A percentile compares a stretch with the other conserved stretches of the same genome.
Evolutionary conservation across 2,888 invertebrate genomes (phyloP).

Genomic region (Notocelia uddmanniana): DNA sequence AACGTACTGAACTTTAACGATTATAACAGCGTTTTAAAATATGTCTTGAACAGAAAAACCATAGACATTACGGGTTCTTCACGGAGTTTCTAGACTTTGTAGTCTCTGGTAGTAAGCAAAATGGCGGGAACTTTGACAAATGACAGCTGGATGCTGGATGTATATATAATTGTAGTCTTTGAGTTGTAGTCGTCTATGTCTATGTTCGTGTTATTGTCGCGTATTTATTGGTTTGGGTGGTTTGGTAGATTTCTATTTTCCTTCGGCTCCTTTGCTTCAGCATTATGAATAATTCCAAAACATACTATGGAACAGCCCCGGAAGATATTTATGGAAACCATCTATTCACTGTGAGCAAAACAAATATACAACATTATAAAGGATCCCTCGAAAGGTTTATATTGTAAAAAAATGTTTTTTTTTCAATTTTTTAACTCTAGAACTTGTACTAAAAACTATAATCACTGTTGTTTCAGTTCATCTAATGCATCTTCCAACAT

Average conservation of each 20-base stretch:
- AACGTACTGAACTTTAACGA: too few relatives aligned
- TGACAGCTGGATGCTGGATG: neutral
- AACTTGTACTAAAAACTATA: neutral
- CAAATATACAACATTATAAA: constrained; percentile 59
- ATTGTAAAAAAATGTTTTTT: constrained; percentile 1
- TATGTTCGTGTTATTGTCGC: neutral
- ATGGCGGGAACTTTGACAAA: constrained; percentile 22
- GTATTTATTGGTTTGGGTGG: too few relatives aligned
- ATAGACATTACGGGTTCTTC: neutral
- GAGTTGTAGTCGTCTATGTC: neutral
- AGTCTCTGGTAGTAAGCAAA: neutral
- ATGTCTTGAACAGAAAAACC: constrained; percentile 4
- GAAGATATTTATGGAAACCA: constrained; percentile 55
- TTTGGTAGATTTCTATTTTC: neutral
- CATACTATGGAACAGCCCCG: constrained; percentile 49
- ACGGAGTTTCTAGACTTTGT: neutral
- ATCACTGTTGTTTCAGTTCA: constrained; percentile 57
- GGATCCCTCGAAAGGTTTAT: constrained; percentile 59
- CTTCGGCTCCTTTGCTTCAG: neutral
- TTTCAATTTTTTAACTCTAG: neutral
- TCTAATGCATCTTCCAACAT: constrained; percentile 65
- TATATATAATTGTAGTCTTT: too few relatives aligned
- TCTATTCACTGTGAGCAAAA: constrained; percentile 54
- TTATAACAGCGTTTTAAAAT: neutral
- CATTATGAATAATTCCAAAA: constrained; percentile 44